These are phyloP conservation scores for Onychomys arenicola DNA, from an alignment of 2,797 vertebrate species.

Conservation along the genomic window DNA sequence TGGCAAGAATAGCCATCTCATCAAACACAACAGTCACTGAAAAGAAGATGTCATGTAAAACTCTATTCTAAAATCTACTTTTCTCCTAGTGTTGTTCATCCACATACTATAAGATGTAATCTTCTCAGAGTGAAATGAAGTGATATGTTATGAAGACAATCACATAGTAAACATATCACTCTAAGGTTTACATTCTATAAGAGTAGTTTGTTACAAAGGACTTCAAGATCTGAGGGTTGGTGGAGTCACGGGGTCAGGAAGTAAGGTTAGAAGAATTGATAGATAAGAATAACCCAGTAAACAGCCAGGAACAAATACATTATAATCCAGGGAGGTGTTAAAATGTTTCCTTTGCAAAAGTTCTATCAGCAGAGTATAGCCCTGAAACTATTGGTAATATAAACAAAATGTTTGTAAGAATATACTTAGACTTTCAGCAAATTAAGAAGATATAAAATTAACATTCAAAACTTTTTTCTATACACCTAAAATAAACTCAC, in stretches of 20 bases:
- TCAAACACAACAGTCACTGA: not conserved
- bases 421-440: not conserved
- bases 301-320: not conserved
- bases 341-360: not conserved
- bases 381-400: not conserved
- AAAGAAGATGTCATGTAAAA: not conserved
- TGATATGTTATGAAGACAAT: not conserved
- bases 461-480: not conserved
- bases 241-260: not conserved
- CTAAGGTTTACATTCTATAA: not conserved
- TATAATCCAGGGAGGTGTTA: not conserved
- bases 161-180: not conserved
- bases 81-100: not conserved
- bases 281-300: not conserved
- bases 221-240: not conserved
- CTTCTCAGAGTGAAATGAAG: not conserved
- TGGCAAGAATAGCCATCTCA: not conserved
- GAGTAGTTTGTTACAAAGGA: not conserved
- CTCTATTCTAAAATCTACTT: not conserved
- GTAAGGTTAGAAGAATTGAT: not conserved
- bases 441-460: not conserved
- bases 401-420: not conserved
- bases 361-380: not conserved
- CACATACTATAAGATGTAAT: not conserved
- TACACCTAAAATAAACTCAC: not conserved